A percentile compares a stretch with the other conserved stretches of the same genome.
Evolutionary conservation across 2,888 invertebrate species (phyloP).

Genomic region (Eupithecia dodoneata): DNA sequence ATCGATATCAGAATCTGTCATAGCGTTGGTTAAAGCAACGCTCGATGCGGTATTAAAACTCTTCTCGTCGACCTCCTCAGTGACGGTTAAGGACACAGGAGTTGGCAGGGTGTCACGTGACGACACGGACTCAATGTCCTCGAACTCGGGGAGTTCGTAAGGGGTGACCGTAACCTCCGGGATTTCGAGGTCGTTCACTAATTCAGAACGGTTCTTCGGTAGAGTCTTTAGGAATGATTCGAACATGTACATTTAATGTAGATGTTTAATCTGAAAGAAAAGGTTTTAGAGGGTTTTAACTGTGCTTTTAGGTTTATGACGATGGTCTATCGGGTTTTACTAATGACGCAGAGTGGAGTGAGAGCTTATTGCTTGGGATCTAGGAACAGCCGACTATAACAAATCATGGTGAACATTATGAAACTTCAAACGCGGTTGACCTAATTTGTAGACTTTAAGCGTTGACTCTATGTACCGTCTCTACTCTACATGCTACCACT

Average conservation of each 20-base stretch:
- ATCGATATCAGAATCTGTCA: constrained; percentile 78
- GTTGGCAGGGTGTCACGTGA: constrained; percentile 52
- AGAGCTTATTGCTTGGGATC: background rate
- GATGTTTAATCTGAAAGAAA: constrained; percentile 28
- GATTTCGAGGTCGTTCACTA: constrained; percentile 70
- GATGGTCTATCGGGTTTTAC: background rate
- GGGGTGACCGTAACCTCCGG: constrained; percentile 66
- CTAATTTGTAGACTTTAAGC: background rate
- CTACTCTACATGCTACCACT: too few species aligned
- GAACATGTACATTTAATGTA: constrained; percentile 65
- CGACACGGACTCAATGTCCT: constrained; percentile 48
- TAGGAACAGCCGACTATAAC: background rate
- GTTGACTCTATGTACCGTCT: too few species aligned
- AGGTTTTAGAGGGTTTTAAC: background rate
- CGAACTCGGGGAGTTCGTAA: constrained; percentile 54
- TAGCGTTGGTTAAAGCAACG: constrained; percentile 69
- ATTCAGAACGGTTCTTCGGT: constrained; percentile 65
- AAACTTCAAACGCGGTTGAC: background rate
- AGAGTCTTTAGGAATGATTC: constrained; percentile 62
- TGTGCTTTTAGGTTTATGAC: background rate
- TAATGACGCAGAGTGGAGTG: background rate
- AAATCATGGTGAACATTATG: background rate
- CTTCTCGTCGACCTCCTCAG: constrained; percentile 52
- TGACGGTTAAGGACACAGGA: constrained; percentile 46
- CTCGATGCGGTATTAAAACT: constrained; percentile 66